Conservation (phyloP, 2,797 vertebrate species). For the Propithecus perrieri region DNA sequence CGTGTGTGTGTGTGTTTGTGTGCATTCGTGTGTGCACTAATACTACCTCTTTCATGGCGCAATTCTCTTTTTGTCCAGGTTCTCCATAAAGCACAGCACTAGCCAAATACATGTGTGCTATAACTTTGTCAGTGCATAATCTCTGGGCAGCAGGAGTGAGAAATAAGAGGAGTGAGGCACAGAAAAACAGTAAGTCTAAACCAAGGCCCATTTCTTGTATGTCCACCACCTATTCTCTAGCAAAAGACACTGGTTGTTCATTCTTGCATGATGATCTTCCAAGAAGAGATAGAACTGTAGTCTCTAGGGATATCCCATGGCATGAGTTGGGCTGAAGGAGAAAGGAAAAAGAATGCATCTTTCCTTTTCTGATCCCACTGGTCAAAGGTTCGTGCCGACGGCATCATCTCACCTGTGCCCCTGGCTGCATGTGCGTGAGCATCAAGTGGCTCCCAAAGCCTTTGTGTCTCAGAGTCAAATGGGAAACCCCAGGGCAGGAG, state of each 20-base stretch:
- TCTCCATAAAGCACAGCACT: background rate
- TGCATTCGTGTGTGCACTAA: too few species aligned
- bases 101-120: background rate
- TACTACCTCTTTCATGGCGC: background rate
- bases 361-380: background rate
- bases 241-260: background rate
- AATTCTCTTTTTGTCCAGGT: background rate
- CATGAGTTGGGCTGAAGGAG: background rate
- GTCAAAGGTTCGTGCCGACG: background rate
- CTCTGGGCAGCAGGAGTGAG: background rate
- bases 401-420: rapidly evolving
- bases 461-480: background rate
- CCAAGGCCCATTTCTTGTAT: background rate
- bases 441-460: background rate
- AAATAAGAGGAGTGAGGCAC: background rate
- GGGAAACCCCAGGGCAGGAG: background rate
- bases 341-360: background rate
- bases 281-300: rapidly evolving
- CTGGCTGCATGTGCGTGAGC: rapidly evolving
- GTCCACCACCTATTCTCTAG: background rate
- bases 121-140: rapidly evolving
- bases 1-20: too few species aligned
- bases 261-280: background rate
- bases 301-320: background rate
- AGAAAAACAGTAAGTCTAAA: background rate